Conservation (phyloP, 2,888 invertebrate species). For the Tineola bisselliella region DNA sequence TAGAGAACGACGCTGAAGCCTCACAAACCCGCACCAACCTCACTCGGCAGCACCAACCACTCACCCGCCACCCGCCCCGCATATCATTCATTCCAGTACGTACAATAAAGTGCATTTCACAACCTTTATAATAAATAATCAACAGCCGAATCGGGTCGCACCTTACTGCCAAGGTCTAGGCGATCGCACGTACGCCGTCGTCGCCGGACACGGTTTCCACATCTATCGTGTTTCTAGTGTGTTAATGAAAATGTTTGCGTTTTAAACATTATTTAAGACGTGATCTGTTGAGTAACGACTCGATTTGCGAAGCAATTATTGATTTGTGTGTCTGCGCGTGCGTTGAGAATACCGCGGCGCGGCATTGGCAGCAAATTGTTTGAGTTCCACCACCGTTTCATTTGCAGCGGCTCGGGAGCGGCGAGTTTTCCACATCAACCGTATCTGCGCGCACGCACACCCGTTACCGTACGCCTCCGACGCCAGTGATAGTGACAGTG, state of each 20-base stretch:
- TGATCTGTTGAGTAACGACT: conserved; percentile 7
- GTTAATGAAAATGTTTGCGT: neutral
- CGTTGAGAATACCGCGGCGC: neutral
- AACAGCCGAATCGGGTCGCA: conserved; percentile 2
- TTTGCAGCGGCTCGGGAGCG: conserved; percentile 11
- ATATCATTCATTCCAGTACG: conserved; percentile 6
- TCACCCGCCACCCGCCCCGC: neutral
- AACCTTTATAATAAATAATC: conserved; percentile 4
- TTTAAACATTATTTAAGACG: neutral
- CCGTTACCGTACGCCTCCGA: neutral
- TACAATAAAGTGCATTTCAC: conserved; percentile 12
- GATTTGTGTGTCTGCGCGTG: conserved; percentile 3
- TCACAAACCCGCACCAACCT: conserved; percentile 7
- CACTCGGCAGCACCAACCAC: conserved; percentile 2
- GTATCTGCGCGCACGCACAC: conserved; percentile 9
- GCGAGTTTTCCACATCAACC: conserved; percentile 8
- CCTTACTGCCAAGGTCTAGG: conserved; percentile 11
- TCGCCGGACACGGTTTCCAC: conserved; percentile 9
- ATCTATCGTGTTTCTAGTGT: conserved; percentile 5
- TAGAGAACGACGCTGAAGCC: neutral
- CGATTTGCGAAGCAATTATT: conserved; percentile 1
- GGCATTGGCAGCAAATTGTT: conserved; percentile 4
- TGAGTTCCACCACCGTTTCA: conserved; percentile 9
- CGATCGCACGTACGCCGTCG: conserved; percentile 10
- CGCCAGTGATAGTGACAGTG: conserved; percentile 11